phyloP scores from a whole-genome alignment of 2,888 invertebrate genomes.

The Dichetophora obliterata region DNA sequence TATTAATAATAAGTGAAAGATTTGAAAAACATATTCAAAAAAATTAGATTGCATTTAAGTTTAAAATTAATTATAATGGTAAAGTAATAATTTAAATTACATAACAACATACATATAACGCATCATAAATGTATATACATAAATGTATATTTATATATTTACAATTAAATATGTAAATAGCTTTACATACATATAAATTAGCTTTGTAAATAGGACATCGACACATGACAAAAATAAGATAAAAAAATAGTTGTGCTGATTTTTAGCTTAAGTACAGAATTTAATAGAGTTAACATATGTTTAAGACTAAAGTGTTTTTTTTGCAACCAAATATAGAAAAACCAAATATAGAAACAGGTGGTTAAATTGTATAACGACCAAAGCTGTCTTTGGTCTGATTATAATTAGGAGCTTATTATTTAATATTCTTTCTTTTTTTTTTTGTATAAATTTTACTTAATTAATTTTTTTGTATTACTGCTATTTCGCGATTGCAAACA shows the following conservation, averaged over 20 bases:
- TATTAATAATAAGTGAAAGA: slow-evolving; percentile 15
- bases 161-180: slow-evolving; percentile 23
- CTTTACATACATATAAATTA: not conserved
- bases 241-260: slow-evolving; percentile 28
- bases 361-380: no score
- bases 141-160: slow-evolving; percentile 7
- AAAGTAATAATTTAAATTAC: not conserved
- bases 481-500: no score
- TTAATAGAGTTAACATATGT: no score
- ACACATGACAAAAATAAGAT: not conserved
- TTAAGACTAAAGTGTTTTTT: no score
- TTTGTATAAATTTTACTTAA: no score
- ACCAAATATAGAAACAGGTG: no score
- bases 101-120: slow-evolving; percentile 24
- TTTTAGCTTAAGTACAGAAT: not conserved
- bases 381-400: no score
- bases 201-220: slow-evolving; percentile 30
- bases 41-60: not conserved
- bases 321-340: no score
- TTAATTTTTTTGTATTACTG: no score
- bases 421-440: not conserved
- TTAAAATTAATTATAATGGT: slow-evolving; percentile 2
- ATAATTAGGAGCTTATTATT: not conserved
- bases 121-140: not conserved
- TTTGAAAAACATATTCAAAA: not conserved